phyloP scores from a whole-genome alignment of 1,140 invertebrate genomes.

The Leptestheria dahalacensis region DNA sequence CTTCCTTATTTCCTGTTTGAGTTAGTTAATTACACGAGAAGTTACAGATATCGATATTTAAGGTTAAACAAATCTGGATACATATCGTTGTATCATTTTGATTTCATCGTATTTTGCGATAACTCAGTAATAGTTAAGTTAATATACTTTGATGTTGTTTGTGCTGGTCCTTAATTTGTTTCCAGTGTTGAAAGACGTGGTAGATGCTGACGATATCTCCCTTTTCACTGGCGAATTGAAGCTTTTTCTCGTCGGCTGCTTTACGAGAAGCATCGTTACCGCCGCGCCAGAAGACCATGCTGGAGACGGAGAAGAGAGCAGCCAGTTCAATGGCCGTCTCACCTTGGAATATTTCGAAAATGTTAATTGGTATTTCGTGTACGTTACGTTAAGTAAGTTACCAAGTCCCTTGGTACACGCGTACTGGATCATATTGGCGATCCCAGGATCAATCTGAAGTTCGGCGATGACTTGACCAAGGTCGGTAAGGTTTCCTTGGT shows the following conservation, averaged over 20 bases:
- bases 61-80: too few relatives aligned
- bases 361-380: neutral
- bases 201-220: neutral
- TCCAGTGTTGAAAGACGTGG: neutral
- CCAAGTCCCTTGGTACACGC: conserved; percentile 1
- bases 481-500: neutral
- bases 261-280: neutral
- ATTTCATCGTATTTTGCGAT: neutral
- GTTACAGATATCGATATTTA: too few relatives aligned
- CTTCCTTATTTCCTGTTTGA: neutral
- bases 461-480: conserved; percentile 3
- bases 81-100: too few relatives aligned
- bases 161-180: neutral
- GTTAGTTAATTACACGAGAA: too few relatives aligned
- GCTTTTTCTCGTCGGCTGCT: conserved; percentile 1
- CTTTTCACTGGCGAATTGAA: neutral
- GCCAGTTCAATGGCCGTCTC: neutral
- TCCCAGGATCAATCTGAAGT: conserved; percentile 5
- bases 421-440: conserved; percentile 6
- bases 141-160: neutral
- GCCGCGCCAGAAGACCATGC: conserved; percentile 9
- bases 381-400: neutral
- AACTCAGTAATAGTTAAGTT: neutral
- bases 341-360: neutral
- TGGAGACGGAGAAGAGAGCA: neutral